These are phyloP conservation scores for Dryococelus australis DNA, from an alignment of 2,888 invertebrate species.

Conservation along the genomic window DNA sequence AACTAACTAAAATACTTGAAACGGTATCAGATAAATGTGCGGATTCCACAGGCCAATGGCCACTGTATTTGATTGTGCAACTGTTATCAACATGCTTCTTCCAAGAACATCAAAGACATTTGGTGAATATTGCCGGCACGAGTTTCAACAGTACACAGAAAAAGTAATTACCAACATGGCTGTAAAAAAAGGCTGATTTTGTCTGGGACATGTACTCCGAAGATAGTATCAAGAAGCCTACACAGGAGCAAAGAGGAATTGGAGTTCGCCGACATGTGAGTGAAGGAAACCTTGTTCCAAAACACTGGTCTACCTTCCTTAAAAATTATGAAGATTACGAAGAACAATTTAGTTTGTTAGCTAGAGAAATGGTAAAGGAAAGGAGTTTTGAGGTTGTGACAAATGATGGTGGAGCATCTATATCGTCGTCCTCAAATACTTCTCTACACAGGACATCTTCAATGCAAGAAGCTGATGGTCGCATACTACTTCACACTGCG, in stretches of 20 bases:
- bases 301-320: not conserved
- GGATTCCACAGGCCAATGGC: not conserved
- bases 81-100: slow-evolving; percentile 22
- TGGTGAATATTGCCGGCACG: not conserved
- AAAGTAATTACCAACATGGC: not conserved
- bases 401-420: too few species aligned
- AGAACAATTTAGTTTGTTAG: too few species aligned
- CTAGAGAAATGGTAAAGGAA: too few species aligned
- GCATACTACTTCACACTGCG: not conserved
- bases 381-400: too few species aligned
- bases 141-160: not conserved
- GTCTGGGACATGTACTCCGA: slow-evolving; percentile 12
- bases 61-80: not conserved
- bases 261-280: not conserved
- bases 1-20: slow-evolving; percentile 3
- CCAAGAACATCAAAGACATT: not conserved
- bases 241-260: not conserved
- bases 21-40: not conserved
- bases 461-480: too few species aligned
- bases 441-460: too few species aligned
- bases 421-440: too few species aligned
- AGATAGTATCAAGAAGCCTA: slow-evolving; percentile 8
- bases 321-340: not conserved
- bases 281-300: slow-evolving; percentile 24
- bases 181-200: not conserved